Conservation (phyloP, 2,888 invertebrate genomes). For the Euplexia lucipara region DNA sequence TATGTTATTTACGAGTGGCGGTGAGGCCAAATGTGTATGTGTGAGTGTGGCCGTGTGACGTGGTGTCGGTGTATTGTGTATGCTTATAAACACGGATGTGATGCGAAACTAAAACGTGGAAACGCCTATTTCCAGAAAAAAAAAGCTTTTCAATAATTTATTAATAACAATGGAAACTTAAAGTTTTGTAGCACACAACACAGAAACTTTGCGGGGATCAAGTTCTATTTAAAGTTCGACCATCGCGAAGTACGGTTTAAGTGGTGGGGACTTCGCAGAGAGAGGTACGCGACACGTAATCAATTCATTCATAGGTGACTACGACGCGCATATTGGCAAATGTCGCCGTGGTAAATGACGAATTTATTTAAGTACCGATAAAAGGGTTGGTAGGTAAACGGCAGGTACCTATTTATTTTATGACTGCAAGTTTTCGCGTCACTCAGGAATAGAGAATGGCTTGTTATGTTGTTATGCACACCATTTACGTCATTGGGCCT, state of each 20-base stretch:
- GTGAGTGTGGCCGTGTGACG: slow-evolving; percentile 82
- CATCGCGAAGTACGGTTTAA: slow-evolving; percentile 85
- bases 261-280: slow-evolving; percentile 66
- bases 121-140: slow-evolving; percentile 67
- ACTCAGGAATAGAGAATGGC: slow-evolving; percentile 27
- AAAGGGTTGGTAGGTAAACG: slow-evolving; percentile 4
- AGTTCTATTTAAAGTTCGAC: slow-evolving; percentile 83
- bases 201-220: slow-evolving; percentile 76
- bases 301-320: slow-evolving; percentile 72
- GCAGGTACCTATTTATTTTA: slow-evolving; percentile 12
- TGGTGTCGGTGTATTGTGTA: slow-evolving; percentile 81
- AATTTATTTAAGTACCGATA: slow-evolving; percentile 13
- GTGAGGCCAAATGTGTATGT: slow-evolving; percentile 81
- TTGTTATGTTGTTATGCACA: slow-evolving; percentile 52
- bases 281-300: slow-evolving; percentile 60
- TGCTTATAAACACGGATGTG: slow-evolving; percentile 84
- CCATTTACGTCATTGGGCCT: slow-evolving; percentile 61
- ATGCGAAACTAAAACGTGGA: slow-evolving; percentile 68
- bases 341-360: slow-evolving; percentile 24
- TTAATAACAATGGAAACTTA: slow-evolving; percentile 31
- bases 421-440: slow-evolving; percentile 37
- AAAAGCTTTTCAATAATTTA: slow-evolving; percentile 43
- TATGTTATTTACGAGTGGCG: slow-evolving; percentile 76
- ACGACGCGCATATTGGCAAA: slow-evolving; percentile 38
- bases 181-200: slow-evolving; percentile 51